Base-by-base conservation (phyloP, 2,888 invertebrate species). In the Eupithecia dodoneata region DNA sequence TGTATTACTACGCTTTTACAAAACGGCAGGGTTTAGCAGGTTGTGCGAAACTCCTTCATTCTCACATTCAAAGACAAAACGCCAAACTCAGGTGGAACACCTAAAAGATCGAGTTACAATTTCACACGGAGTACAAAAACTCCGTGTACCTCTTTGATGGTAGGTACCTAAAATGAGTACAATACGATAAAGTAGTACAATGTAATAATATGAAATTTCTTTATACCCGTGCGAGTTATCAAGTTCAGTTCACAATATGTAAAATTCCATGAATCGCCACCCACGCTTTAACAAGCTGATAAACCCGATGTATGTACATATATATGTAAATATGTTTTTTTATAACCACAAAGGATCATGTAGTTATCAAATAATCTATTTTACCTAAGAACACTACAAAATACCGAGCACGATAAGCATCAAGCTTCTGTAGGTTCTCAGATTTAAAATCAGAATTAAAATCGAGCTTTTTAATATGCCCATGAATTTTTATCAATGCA, bases 401-500 rank as follows among this genome's bases (percentile, higher is more conserved):
- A 75, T 47, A 49, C 13, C 65, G 59, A 73, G 55, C 47, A 73
- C 59, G 63, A 75, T 75, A 73, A 75, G 67, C 66, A 73, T 73
- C 63, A 69, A 9, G 44, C 72, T 72, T 65, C 12, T 44, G 44
- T 45, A 75, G 42, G 9, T 77, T 74, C 73, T 69, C 15, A 67
- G 70, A 78, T 80, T 79, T 77, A 79, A 75, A n/a, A n/a, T n/a
- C n/a, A n/a, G n/a, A n/a, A n/a, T n/a, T 83, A 83, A 76, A 81
- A 82, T 80, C 85, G 86, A 88, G 89, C 86, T 83, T 84, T 92
- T 92, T 90, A 91, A 87, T 86, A 85, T 84, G 83, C 85, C 82
- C 88, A 90, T 86, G 90, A 90, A 89, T 55, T 85, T 86, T 91
- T 92, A 93, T 93, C 92, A 88, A 87, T 85, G 82, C 84, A 81